Base-by-base conservation (phyloP, 2,888 invertebrate species). In the Synergus umbraculus region DNA sequence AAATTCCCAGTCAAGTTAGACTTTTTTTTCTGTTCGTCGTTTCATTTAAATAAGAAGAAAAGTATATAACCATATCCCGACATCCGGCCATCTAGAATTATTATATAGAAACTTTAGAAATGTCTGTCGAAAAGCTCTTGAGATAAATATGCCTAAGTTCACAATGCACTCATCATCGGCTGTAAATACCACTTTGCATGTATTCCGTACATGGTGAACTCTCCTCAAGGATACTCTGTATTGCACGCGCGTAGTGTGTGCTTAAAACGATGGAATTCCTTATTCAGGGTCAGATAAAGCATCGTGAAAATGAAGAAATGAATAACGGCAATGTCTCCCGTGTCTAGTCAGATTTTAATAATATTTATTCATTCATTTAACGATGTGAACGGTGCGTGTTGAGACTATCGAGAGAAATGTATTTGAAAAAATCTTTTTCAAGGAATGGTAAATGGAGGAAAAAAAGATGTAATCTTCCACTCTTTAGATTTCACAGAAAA, bases 221-320 rank as follows among this genome's bases (percentile, higher is more conserved):
- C n/a, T 66, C 66, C 43, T 43, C 66, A 66, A 43, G 44, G 18
- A 66, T 44, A 66, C 66, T 66, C 66, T n/a, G 66, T 66, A 66
- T 43, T 66, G 66, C 66, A 66, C 44, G 66, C 43, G 66, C 66
- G 41, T 66, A 10, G 66, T 43, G 66, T 43, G 66, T 66, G 66
- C 66, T 66, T 66, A 66, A 66, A 66, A 18, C 66, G 66, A 66
- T 66, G 66, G 18, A 66, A 66, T 66, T 66, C 44, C 18, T 66
- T 29, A 29, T 29, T 66, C 66, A 66, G 66, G 66, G 66, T 66
- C 66, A 66, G n/a, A 43, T 66, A 43, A 66, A 66, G 18, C 44
- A 66, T 43, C 66, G 43, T 44, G 43, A 66, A 66, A 66, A 66
- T 66, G 43, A 66, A 66, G 66, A 66, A 66, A 66, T 10, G 41